These are phyloP conservation scores for Microctenopoma stevenorrisi DNA, from an alignment of 2,797 vertebrate species.

Conservation along the genomic window DNA sequence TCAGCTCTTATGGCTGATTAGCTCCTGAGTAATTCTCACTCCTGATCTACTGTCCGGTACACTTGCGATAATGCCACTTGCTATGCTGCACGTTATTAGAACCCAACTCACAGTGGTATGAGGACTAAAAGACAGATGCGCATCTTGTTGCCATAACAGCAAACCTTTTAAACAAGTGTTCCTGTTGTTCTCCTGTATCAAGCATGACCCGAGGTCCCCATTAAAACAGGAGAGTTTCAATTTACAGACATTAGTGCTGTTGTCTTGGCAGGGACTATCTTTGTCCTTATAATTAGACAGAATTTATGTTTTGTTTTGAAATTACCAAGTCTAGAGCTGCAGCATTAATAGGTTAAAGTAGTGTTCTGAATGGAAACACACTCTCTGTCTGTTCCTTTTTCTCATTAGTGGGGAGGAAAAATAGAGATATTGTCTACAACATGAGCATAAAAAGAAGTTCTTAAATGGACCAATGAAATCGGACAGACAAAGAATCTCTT, in stretches of 20 bases:
- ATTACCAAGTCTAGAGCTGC: neutral
- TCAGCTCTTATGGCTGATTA: constrained; percentile 31
- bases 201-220: neutral
- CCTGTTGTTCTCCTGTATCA: neutral
- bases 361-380: constrained; percentile 4
- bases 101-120: neutral
- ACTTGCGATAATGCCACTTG: neutral
- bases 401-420: constrained; percentile 4
- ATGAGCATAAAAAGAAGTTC: neutral
- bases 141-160: constrained; percentile 13
- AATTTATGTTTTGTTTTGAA: constrained; percentile 25
- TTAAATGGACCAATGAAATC: neutral
- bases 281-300: constrained; percentile 5
- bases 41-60: neutral
- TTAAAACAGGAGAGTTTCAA: constrained; percentile 4
- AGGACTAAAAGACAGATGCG: neutral
- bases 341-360: constrained; percentile 5
- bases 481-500: neutral
- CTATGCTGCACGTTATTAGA: neutral
- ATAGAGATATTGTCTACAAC: neutral
- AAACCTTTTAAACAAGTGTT: neutral
- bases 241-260: constrained; percentile 10
- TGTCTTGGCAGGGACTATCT: constrained; percentile 2
- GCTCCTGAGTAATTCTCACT: constrained; percentile 27
- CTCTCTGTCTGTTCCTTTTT: neutral